Conservation (phyloP, 2,888 invertebrate genomes). For the Stomorhina lunata region DNA sequence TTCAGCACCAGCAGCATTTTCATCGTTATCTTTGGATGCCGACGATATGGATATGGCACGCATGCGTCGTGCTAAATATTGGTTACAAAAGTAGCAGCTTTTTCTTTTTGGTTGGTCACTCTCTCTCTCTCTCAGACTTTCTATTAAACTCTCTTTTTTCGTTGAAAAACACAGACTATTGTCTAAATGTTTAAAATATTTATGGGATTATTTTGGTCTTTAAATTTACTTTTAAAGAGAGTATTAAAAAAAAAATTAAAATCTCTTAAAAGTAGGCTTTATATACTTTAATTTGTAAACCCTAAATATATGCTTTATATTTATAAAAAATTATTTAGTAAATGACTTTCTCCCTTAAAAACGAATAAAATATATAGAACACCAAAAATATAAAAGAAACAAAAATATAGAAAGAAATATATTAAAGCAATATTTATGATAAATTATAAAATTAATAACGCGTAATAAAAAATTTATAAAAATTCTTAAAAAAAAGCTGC, state of each 20-base stretch:
- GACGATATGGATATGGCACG: slow-evolving; percentile 61
- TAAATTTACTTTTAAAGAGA: neutral
- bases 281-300: neutral
- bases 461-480: neutral
- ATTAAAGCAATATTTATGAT: slow-evolving; percentile 61
- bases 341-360: neutral
- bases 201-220: neutral
- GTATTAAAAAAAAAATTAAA: neutral
- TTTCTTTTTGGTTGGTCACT: neutral
- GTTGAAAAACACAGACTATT: no score
- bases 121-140: no score
- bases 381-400: slow-evolving; percentile 25
- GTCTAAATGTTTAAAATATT: no score
- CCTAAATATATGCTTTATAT: slow-evolving; percentile 11
- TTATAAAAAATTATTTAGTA: neutral
- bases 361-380: slow-evolving; percentile 3
- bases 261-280: neutral
- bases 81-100: slow-evolving; percentile 59
- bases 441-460: slow-evolving; percentile 4
- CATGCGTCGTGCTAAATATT: slow-evolving; percentile 63
- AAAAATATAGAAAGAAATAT: no score
- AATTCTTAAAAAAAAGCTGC: neutral
- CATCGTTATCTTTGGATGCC: slow-evolving; percentile 62
- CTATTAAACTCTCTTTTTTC: no score
- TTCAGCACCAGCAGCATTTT: slow-evolving; percentile 64